Evolutionary conservation across 2,113 vertebrate species (phyloP).

Genomic region (Lycaon pictus): DNA sequence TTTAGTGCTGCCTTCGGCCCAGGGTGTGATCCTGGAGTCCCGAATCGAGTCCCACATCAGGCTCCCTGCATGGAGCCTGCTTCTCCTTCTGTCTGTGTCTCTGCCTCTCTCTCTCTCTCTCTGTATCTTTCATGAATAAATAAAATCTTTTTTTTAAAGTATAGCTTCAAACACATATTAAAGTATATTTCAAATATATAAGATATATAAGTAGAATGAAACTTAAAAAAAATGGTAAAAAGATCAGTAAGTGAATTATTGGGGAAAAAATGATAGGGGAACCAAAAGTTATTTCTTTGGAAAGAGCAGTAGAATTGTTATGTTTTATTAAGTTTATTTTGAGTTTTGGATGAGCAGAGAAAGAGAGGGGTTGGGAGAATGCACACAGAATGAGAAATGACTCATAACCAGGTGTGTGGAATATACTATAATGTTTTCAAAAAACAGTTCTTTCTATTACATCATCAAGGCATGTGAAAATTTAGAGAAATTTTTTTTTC

Average conservation of each 20-base stretch:
- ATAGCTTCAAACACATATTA: background rate
- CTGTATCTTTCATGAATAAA: too few relatives aligned
- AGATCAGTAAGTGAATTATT: background rate
- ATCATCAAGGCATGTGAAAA: background rate
- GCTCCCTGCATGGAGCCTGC: too few relatives aligned
- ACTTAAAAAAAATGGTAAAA: background rate
- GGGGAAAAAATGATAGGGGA: background rate
- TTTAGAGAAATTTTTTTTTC: slow-evolving; percentile 22
- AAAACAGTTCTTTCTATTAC: background rate
- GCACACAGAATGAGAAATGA: background rate
- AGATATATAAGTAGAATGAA: background rate
- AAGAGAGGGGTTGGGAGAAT: background rate
- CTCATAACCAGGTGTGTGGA: background rate
- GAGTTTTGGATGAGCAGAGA: background rate
- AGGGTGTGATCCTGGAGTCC: too few relatives aligned
- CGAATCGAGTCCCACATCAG: too few relatives aligned
- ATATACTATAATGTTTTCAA: background rate
- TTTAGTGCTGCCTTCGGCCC: too few relatives aligned
- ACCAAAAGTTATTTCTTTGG: background rate
- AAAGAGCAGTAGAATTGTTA: background rate
- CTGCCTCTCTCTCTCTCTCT: too few relatives aligned
- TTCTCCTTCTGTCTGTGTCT: too few relatives aligned
- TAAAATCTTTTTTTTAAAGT: background rate
- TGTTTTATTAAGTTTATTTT: slow-evolving; percentile 18
- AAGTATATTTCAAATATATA: background rate